A percentile compares a stretch with the other conserved stretches of the same genome.
Conservation (phyloP, 2,113 vertebrate genomes). For the Actenoides hombroni region DNA sequence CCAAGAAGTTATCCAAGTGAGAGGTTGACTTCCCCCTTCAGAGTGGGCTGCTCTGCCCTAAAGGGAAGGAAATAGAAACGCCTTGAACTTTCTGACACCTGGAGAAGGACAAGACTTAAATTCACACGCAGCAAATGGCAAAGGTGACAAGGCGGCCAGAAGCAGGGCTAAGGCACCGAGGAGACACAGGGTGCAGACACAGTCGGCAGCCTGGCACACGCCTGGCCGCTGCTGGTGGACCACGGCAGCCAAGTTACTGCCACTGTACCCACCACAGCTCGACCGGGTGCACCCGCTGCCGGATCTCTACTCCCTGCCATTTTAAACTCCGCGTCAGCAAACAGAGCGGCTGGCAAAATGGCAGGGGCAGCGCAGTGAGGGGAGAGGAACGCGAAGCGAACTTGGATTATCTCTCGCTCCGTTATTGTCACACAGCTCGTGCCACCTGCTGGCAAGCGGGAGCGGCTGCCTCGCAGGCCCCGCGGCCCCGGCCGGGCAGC, state of each 20-base stretch:
- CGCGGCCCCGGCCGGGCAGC: neutral
- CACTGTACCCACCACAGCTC: rapidly evolving
- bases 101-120: neutral
- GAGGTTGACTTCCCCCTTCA: neutral
- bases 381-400: too few relatives aligned
- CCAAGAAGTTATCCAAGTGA: neutral
- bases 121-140: rapidly evolving
- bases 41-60: rapidly evolving
- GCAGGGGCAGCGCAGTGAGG: neutral
- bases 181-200: neutral
- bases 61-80: rapidly evolving
- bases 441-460: neutral
- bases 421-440: neutral
- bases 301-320: neutral
- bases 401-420: neutral
- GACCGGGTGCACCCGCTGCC: rapidly evolving
- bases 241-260: rapidly evolving
- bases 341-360: neutral
- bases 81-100: too few relatives aligned
- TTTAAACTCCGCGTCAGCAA: neutral
- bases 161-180: rapidly evolving
- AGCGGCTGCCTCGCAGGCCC: neutral
- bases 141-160: rapidly evolving
- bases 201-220: rapidly evolving
- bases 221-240: rapidly evolving